Evolutionary conservation across 2,113 vertebrate genomes (phyloP).

Genomic region (Sitta europaea): DNA sequence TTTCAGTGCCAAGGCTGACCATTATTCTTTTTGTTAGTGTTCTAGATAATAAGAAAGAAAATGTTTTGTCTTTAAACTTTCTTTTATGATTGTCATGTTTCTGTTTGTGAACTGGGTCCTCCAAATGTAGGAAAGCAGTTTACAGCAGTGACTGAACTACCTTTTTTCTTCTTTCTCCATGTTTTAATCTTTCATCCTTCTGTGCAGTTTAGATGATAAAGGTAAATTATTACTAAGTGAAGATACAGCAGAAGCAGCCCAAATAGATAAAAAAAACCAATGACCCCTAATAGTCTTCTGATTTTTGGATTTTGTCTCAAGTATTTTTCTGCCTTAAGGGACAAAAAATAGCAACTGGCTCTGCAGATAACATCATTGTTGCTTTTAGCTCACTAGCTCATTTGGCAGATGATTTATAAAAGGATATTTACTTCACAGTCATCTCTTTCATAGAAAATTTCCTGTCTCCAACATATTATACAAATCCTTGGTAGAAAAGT

Average conservation of each 20-base stretch:
- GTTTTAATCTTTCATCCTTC: background rate
- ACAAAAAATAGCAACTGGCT: background rate
- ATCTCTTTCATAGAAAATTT: background rate
- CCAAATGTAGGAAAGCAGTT: background rate
- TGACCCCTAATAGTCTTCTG: background rate
- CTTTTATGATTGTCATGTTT: background rate
- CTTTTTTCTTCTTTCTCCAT: background rate
- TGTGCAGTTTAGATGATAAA: background rate
- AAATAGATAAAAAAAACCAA: background rate
- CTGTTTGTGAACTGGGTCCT: background rate
- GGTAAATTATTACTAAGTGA: background rate
- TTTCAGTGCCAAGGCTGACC: background rate
- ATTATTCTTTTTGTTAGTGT: background rate
- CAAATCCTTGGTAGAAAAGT: background rate
- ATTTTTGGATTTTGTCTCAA: background rate
- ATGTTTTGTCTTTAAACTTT: background rate
- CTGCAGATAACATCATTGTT: background rate
- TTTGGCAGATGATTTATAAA: background rate
- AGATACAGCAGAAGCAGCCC: background rate
- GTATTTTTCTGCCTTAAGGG: background rate
- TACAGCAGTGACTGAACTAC: background rate
- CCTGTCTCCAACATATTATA: background rate
- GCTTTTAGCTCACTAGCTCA: background rate
- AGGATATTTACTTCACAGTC: background rate
- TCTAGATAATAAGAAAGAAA: background rate